Percentiles rank a stretch among this genome's conserved stretches.
These are phyloP conservation scores for Cavia aperea DNA, from an alignment of 2,113 vertebrate species.

Conservation along the genomic window DNA sequence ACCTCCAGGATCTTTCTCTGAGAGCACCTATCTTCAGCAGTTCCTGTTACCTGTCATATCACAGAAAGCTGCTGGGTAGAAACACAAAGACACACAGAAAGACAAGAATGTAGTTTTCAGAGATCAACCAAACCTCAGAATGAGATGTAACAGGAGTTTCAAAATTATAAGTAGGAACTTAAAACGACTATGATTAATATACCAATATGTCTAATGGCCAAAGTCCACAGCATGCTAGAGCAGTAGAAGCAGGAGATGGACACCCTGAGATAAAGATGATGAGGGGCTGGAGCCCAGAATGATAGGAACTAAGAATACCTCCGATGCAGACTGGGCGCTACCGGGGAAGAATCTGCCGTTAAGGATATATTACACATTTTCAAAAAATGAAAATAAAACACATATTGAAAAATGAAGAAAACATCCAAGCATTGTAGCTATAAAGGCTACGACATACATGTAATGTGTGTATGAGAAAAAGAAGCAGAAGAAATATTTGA, in stretches of 20 bases:
- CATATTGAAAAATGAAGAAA: neutral
- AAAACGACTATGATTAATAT: neutral
- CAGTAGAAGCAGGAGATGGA: neutral
- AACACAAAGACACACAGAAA: neutral
- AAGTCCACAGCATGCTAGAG: neutral
- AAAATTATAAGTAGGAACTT: neutral
- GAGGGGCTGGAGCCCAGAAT: neutral
- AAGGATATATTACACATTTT: neutral
- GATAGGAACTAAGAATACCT: neutral
- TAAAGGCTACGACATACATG: neutral
- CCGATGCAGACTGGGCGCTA: neutral
- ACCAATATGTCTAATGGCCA: neutral
- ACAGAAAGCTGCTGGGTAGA: neutral
- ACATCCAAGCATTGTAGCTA: neutral
- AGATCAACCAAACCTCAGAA: neutral
- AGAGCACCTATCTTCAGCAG: neutral
- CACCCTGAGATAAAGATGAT: neutral
- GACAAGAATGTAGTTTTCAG: neutral
- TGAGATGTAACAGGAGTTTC: neutral
- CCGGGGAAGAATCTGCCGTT: neutral
- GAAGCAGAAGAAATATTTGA: neutral
- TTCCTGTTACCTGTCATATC: neutral
- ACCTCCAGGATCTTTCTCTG: neutral
- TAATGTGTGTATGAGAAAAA: neutral
- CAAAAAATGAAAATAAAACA: neutral